Conservation (phyloP, 2,888 invertebrate species). For the Oxycera nigricornis region DNA sequence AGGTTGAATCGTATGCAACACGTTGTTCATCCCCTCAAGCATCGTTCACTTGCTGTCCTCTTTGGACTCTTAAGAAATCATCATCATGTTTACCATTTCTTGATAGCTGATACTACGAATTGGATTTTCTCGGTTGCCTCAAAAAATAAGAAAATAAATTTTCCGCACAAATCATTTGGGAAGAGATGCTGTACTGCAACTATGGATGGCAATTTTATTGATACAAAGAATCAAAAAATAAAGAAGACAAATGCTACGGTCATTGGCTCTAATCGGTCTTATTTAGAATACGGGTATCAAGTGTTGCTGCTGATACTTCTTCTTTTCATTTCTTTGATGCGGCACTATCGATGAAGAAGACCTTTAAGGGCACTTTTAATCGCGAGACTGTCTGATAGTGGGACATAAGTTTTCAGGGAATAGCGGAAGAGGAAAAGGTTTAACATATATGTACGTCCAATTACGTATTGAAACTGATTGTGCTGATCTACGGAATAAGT, state of each 20-base stretch:
- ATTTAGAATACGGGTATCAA: conserved; percentile 22
- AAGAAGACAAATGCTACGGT: conserved; percentile 15
- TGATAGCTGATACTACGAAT: not conserved
- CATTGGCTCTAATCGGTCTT: conserved; percentile 34
- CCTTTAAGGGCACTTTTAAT: conserved; percentile 30
- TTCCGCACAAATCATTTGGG: conserved; percentile 31
- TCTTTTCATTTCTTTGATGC: too few species aligned
- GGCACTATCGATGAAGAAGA: conserved; percentile 14
- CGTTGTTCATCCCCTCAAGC: not conserved
- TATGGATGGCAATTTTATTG: not conserved
- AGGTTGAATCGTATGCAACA: not conserved
- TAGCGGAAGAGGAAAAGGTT: too few species aligned
- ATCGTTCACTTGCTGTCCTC: not conserved
- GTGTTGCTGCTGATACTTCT: too few species aligned
- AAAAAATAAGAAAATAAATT: conserved; percentile 19
- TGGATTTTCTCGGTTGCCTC: not conserved
- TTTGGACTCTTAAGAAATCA: not conserved
- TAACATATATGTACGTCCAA: too few species aligned
- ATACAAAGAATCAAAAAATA: not conserved
- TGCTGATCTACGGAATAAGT: too few species aligned
- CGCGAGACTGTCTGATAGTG: conserved; percentile 10
- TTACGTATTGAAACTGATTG: too few species aligned
- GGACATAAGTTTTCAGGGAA: not conserved
- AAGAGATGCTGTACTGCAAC: conserved; percentile 5
- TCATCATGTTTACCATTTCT: conserved; percentile 17